Evolutionary conservation across 2,113 vertebrate species (phyloP).

Genomic region (Arenaria interpres): DNA sequence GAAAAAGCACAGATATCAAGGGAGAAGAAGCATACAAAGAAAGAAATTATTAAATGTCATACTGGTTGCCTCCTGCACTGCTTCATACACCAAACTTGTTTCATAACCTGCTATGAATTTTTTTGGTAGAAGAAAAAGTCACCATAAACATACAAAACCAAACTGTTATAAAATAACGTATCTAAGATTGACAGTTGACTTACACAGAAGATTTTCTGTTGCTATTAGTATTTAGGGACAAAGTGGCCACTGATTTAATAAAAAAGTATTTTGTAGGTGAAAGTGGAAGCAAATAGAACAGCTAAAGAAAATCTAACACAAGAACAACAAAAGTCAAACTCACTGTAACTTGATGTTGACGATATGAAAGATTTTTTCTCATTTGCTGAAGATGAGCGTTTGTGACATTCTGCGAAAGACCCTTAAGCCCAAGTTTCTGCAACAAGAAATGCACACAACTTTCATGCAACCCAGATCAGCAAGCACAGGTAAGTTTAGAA

Average conservation of each 20-base stretch:
- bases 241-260: neutral
- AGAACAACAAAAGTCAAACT: neutral
- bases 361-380: conserved; percentile 78
- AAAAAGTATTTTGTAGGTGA: neutral
- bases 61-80: neutral
- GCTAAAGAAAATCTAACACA: neutral
- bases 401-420: conserved; percentile 72
- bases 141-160: neutral
- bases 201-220: neutral
- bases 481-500: neutral
- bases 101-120: neutral
- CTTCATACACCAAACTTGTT: neutral
- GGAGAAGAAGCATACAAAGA: neutral
- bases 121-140: neutral
- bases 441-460: neutral
- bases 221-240: neutral
- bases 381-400: conserved; percentile 62
- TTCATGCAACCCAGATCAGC: neutral
- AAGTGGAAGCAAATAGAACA: neutral
- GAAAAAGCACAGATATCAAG: neutral
- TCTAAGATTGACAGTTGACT: neutral
- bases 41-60: neutral
- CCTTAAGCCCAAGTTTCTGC: conserved; percentile 76
- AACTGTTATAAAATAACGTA: neutral
- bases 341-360: conserved; percentile 71